Base-by-base conservation (phyloP, 1,140 invertebrate genomes). In the Drosophila tani region DNA sequence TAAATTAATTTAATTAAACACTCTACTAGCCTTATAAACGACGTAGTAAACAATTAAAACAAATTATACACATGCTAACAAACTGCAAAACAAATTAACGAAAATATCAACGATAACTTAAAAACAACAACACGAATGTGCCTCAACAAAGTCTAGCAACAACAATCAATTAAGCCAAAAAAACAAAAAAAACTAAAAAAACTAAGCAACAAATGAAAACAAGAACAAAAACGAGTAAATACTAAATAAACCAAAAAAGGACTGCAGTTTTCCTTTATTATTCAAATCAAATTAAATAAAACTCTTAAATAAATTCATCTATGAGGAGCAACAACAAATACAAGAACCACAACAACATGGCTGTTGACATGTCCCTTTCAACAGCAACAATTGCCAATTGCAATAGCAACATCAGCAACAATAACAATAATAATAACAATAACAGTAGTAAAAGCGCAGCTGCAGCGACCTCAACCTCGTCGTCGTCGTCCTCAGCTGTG, bases 311-410 rank as follows among this genome's bases (percentile, higher is more conserved):
- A 60, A 66, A 59, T 12, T 43, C 74, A 90, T 91, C 87, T 85
- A 92, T 92, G 91, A 92, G 91, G 80, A 82, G 81, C 69, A 85
- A 49, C 47, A 74, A 11, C 24, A 35, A 55, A 21, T 67, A 70
- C 35, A 74, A 47, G 40, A 78, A 62, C 68, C 63, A 40, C 47
- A 82, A 70, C 79, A 91, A 82, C 74, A 92, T 92, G 81, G 77
- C 91, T 77, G 75, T 92, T 58, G 91, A 92, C 58, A 66, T 92
- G 60, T 85, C 87, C 38, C 71, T 78, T 47, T 53, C 55, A 53
- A 74, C 68, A 80, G 49, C 84, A 69, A 50, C 78, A 49, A 49
- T 73, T 51, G 55, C 70, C 27, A 80, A 74, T 62, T 83, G 60
- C 77, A 77, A 49, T 63, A 74, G 50, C 50, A 67, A 14, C 29